Conservation (phyloP, 2,888 invertebrate species). For the Pomacea canaliculata region DNA sequence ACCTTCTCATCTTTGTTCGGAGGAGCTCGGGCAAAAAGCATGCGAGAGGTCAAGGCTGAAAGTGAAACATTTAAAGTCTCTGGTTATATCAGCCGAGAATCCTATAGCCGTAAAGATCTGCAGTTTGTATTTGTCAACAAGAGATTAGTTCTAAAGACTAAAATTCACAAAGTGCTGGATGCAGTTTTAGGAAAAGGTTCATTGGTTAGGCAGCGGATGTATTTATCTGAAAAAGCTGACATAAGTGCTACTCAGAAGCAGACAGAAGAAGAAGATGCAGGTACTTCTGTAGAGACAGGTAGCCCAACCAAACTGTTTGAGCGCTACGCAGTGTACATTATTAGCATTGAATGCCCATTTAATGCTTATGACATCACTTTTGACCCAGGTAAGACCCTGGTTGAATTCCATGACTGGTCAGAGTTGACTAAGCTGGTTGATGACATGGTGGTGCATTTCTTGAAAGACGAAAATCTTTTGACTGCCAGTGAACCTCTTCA, state of each 20-base stretch:
- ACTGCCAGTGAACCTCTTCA: constrained; percentile 21
- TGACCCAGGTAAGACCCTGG: constrained; percentile 72
- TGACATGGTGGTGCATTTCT: constrained; percentile 60
- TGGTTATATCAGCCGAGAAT: constrained; percentile 75
- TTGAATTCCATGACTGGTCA: constrained; percentile 75
- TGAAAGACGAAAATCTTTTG: constrained; percentile 49
- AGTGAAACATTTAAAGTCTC: constrained; percentile 73
- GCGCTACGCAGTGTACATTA: constrained; percentile 72
- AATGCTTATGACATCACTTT: constrained; percentile 72
- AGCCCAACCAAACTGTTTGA: constrained; percentile 58
- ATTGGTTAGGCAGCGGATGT: constrained; percentile 40
- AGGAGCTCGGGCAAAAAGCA: constrained; percentile 65
- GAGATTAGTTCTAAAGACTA: constrained; percentile 73
- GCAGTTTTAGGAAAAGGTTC: constrained; percentile 64
- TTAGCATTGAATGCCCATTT: constrained; percentile 74
- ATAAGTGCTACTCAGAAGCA: constrained; percentile 4
- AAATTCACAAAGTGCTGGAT: constrained; percentile 72
- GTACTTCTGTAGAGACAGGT: constrained; percentile 13
- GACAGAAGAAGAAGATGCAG: constrained; percentile 18
- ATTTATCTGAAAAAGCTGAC: too few species aligned
- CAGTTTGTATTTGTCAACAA: constrained; percentile 80
- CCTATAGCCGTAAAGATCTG: constrained; percentile 70
- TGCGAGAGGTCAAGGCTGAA: constrained; percentile 69
- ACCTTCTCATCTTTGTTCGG: constrained; percentile 73
- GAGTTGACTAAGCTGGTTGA: constrained; percentile 70